A percentile compares a stretch with the other conserved stretches of the same genome.
Evolutionary conservation across 2,888 invertebrate genomes (phyloP).

Genomic region (Drosophila flavopinicola): DNA sequence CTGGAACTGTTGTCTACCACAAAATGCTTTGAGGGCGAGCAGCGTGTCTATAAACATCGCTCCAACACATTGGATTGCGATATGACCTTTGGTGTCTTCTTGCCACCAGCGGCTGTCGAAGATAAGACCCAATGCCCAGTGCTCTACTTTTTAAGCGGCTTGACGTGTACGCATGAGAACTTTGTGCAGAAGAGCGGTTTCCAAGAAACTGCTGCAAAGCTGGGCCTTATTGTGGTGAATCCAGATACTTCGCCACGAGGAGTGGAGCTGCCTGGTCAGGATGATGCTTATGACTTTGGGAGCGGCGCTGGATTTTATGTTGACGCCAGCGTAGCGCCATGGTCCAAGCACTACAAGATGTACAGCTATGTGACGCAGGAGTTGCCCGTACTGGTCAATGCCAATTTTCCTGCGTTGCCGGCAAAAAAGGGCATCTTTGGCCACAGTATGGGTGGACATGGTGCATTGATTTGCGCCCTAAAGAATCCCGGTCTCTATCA

Average conservation of each 20-base stretch:
- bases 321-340: constrained; percentile 95
- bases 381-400: constrained; percentile 89
- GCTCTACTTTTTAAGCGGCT: constrained; percentile 95
- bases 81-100: constrained; percentile 96
- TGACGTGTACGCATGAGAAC: constrained; percentile 97
- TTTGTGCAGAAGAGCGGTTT: constrained; percentile 98
- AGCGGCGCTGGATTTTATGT: constrained; percentile 98
- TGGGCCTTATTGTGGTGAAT: constrained; percentile 94
- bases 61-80: constrained; percentile 90
- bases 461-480: constrained; percentile 94
- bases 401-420: constrained; percentile 88
- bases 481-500: constrained; percentile 95
- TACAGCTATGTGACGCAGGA: constrained; percentile 96
- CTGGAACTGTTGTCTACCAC: constrained; percentile 72
- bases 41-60: constrained; percentile 81
- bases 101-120: constrained; percentile 89
- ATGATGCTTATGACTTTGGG: constrained; percentile 97
- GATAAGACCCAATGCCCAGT: constrained; percentile 88
- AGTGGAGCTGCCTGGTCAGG: constrained; percentile 94
- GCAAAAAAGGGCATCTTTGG: constrained; percentile 91
- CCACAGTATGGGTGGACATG: constrained; percentile 99
- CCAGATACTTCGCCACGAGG: constrained; percentile 98
- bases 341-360: constrained; percentile 97
- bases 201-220: constrained; percentile 94
- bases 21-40: constrained; percentile 81